A percentile compares a stretch with the other conserved stretches of the same genome.
Conservation (phyloP, 2,113 vertebrate genomes). For the Actinemys pallida region DNA sequence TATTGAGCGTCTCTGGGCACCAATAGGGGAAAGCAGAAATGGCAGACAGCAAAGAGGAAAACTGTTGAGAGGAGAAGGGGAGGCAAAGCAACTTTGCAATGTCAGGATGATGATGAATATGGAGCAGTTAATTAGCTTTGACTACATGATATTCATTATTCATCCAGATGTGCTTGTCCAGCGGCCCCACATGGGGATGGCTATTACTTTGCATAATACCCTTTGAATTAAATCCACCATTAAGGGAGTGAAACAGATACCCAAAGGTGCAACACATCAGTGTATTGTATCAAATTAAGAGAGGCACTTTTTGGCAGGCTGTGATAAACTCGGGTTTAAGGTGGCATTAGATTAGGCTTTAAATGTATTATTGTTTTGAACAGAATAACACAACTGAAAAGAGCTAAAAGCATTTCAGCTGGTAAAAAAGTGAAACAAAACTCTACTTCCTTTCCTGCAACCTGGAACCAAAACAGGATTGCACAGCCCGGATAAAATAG, state of each 20-base stretch:
- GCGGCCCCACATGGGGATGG: slow-evolving; percentile 39
- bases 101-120: slow-evolving; percentile 57
- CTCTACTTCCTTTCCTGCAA: slow-evolving; percentile 41
- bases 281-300: slow-evolving; percentile 67
- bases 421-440: slow-evolving; percentile 31
- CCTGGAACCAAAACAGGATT: background rate
- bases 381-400: slow-evolving; percentile 60
- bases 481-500: background rate
- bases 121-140: slow-evolving; percentile 57
- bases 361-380: slow-evolving; percentile 60
- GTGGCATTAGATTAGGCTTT: slow-evolving; percentile 45
- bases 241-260: slow-evolving; percentile 63
- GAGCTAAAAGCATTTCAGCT: slow-evolving; percentile 71
- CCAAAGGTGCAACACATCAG: slow-evolving; percentile 58
- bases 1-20: background rate
- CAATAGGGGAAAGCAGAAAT: slow-evolving; percentile 7
- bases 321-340: slow-evolving; percentile 30
- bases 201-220: slow-evolving; percentile 41
- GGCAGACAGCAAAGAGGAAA: slow-evolving; percentile 7
- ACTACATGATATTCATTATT: background rate
- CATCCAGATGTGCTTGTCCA: slow-evolving; percentile 14
- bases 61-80: slow-evolving; percentile 11
- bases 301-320: slow-evolving; percentile 61
- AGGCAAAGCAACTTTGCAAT: slow-evolving; percentile 17
- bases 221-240: slow-evolving; percentile 55